Percentiles rank a stretch among this genome's conserved stretches.
Evolutionary conservation across 2,888 invertebrate species (phyloP).

Genomic region (Noctuana brunneofusca): DNA sequence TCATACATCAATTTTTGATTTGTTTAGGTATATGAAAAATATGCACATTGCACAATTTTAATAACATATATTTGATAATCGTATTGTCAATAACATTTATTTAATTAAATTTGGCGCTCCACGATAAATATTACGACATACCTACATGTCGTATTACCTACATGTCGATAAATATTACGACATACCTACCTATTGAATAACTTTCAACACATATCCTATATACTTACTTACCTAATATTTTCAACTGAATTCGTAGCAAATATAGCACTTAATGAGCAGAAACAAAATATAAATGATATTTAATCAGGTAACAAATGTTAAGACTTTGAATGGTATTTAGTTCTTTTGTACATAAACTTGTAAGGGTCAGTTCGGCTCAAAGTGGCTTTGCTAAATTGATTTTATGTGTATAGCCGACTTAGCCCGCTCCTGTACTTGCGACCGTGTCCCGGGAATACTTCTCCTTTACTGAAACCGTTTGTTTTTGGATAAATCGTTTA

Average conservation of each 20-base stretch:
- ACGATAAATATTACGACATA: too few relatives aligned
- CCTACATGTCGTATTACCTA: too few relatives aligned
- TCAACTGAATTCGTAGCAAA: too few relatives aligned
- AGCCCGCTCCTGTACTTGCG: conserved; percentile 55
- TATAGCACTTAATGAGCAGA: background rate
- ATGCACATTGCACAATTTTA: too few relatives aligned
- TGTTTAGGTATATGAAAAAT: too few relatives aligned
- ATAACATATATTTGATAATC: too few relatives aligned
- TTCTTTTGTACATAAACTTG: conserved; percentile 59
- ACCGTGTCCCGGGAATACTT: conserved; percentile 53
- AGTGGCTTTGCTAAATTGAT: conserved; percentile 80
- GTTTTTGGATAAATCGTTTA: conserved; percentile 45
- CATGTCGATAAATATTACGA: too few relatives aligned
- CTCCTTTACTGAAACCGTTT: conserved; percentile 58
- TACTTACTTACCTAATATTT: too few relatives aligned
- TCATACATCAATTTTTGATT: background rate
- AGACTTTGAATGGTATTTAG: conserved; percentile 40
- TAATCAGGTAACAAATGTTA: conserved; percentile 21
- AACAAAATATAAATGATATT: background rate
- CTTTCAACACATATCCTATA: too few relatives aligned
- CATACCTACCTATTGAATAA: too few relatives aligned
- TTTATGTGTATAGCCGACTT: conserved; percentile 78
- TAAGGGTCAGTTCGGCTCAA: conserved; percentile 69
- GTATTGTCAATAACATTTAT: too few relatives aligned
- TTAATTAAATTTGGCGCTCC: too few relatives aligned